Conservation (phyloP, 2,113 vertebrate species). For the Atractosteus spatula region DNA sequence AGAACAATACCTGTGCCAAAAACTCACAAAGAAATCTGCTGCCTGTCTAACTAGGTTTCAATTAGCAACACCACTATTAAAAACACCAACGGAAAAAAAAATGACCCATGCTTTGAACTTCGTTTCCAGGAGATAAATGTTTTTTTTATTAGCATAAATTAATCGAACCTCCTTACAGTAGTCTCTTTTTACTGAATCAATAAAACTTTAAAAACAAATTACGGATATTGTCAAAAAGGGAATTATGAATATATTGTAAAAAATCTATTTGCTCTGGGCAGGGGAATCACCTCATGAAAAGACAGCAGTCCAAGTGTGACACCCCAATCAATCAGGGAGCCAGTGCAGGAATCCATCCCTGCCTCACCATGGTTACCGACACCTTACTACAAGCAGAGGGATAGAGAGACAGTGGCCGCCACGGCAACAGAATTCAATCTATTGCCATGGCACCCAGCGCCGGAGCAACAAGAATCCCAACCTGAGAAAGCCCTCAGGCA, state of each 20-base stretch:
- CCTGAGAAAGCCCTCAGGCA: conserved; percentile 16
- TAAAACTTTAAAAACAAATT: conserved; percentile 2
- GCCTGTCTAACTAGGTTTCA: too few relatives aligned
- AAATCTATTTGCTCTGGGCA: too few relatives aligned
- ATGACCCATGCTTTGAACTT: too few relatives aligned
- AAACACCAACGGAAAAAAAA: too few relatives aligned
- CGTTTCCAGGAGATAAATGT: too few relatives aligned
- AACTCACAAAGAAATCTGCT: too few relatives aligned
- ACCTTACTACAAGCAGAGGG: conserved; percentile 50
- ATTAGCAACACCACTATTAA: too few relatives aligned
- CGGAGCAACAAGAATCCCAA: conserved; percentile 41
- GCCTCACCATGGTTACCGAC: conserved; percentile 68
- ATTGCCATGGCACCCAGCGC: conserved; percentile 59
- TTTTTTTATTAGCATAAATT: too few relatives aligned
- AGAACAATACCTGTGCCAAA: too few relatives aligned
- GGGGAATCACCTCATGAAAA: conserved; percentile 42
- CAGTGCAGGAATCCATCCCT: conserved; percentile 48
- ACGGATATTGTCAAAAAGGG: neutral
- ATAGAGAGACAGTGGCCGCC: conserved; percentile 33
- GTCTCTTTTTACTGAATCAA: too few relatives aligned
- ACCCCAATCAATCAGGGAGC: conserved; percentile 49
- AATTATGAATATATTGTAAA: neutral
- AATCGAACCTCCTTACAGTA: too few relatives aligned
- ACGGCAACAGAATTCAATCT: conserved; percentile 38
- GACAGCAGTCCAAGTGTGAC: conserved; percentile 41